These are phyloP conservation scores for Trachelus stipa DNA, from an alignment of 2,888 invertebrate genomes.

Conservation along the genomic window DNA sequence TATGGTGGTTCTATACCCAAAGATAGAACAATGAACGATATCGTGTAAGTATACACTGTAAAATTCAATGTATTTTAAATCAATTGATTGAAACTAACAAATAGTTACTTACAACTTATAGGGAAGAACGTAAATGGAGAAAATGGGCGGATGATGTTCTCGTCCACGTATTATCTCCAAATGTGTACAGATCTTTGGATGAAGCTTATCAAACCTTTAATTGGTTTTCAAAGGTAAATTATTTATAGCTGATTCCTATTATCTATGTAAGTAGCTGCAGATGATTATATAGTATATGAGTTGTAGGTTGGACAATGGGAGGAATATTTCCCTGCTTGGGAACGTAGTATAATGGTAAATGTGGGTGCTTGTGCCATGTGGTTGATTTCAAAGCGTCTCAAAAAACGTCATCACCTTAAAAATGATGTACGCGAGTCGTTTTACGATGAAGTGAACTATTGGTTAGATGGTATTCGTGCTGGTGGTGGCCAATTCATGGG, in stretches of 20 bases:
- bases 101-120: constrained; percentile 60
- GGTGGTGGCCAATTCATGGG: constrained; percentile 85
- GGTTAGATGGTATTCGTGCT: constrained; percentile 78
- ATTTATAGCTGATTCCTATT: neutral
- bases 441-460: constrained; percentile 88
- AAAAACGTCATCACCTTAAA: constrained; percentile 84
- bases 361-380: constrained; percentile 96
- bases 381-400: constrained; percentile 88
- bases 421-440: constrained; percentile 91
- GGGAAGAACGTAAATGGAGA: constrained; percentile 95
- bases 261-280: neutral
- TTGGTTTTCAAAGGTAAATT: constrained; percentile 85
- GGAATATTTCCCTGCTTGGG: constrained; percentile 87
- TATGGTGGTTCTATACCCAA: constrained; percentile 73
- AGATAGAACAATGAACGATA: constrained; percentile 68
- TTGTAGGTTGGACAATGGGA: constrained; percentile 88
- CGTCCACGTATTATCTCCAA: constrained; percentile 95
- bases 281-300: constrained; percentile 3
- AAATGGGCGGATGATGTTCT: constrained; percentile 93
- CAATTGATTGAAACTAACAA: neutral
- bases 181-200: constrained; percentile 87
- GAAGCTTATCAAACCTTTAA: constrained; percentile 93
- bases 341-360: constrained; percentile 88
- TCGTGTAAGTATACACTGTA: constrained; percentile 69
- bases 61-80: neutral